Percentiles rank a stretch among this genome's conserved stretches.
Evolutionary conservation across 1,140 invertebrate species (phyloP).

Genomic region (Phocides pigmalion): DNA sequence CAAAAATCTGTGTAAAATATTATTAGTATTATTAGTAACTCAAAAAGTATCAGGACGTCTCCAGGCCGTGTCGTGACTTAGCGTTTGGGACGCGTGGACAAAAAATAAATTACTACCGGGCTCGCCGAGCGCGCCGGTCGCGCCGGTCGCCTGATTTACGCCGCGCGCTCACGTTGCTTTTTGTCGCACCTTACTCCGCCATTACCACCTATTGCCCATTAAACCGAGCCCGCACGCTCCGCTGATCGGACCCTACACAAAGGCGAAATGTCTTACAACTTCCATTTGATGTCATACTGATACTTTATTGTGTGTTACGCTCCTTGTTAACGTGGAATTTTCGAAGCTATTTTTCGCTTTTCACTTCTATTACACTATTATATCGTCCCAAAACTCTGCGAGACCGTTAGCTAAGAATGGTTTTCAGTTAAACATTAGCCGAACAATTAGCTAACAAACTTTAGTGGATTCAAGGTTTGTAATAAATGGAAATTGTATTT

Average conservation of each 20-base stretch:
- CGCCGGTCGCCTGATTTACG: constrained; percentile 36
- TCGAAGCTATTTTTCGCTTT: constrained; percentile 9
- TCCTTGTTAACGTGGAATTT: constrained; percentile 16
- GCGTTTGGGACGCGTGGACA: constrained; percentile 25
- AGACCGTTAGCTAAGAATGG: not conserved
- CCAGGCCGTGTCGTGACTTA: constrained; percentile 32
- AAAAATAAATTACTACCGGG: not conserved
- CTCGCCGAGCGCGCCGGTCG: not conserved
- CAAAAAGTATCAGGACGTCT: no score
- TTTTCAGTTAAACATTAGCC: no score
- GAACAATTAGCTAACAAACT: no score
- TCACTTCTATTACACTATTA: not conserved
- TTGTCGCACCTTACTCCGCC: constrained; percentile 36
- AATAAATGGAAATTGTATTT: no score
- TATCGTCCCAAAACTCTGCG: constrained; percentile 1
- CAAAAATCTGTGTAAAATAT: no score
- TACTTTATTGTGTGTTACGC: constrained; percentile 11
- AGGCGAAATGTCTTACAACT: constrained; percentile 31
- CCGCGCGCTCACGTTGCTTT: constrained; percentile 38
- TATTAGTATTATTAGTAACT: no score
- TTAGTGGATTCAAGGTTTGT: no score
- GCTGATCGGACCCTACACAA: constrained; percentile 24
- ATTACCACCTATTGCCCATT: constrained; percentile 27
- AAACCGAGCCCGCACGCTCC: constrained; percentile 25
- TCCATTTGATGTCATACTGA: constrained; percentile 20